Percentiles rank a stretch among this genome's conserved stretches.
Conservation (phyloP, 2,888 invertebrate genomes). For the Agriopis leucophaearia region DNA sequence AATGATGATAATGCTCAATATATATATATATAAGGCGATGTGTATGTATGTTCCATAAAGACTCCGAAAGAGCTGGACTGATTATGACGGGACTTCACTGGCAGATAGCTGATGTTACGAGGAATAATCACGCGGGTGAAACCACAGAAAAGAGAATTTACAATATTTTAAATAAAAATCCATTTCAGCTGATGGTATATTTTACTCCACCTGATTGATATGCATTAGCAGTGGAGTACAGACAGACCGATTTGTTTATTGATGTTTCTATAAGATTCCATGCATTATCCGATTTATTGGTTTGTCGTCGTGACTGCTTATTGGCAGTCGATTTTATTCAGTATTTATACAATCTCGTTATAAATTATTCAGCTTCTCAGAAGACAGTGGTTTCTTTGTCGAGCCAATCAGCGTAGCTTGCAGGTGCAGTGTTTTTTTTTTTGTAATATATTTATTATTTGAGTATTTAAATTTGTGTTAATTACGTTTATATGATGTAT, state of each 20-base stretch:
- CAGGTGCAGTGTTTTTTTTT: neutral
- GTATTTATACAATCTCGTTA: constrained; percentile 16
- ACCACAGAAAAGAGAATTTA: too few species aligned
- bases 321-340: constrained; percentile 30
- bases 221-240: constrained; percentile 3
- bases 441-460: neutral
- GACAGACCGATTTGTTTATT: constrained; percentile 31
- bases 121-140: too few species aligned
- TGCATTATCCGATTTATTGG: constrained; percentile 28
- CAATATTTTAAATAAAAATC: neutral
- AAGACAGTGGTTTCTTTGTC: constrained; percentile 20
- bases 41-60: too few species aligned
- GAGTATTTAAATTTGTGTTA: neutral
- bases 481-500: too few species aligned
- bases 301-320: constrained; percentile 23
- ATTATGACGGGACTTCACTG: too few species aligned
- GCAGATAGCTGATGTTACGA: too few species aligned
- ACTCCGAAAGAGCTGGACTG: too few species aligned
- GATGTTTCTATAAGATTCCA: constrained; percentile 23
- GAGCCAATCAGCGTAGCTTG: constrained; percentile 7
- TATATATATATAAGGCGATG: too few species aligned
- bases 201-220: constrained; percentile 13
- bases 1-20: too few species aligned
- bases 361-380: constrained; percentile 15
- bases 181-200: neutral